A percentile compares a stretch with the other conserved stretches of the same genome.
Evolutionary conservation across 2,888 invertebrate genomes (phyloP).

Genomic region (Machimus atricapillus): DNA sequence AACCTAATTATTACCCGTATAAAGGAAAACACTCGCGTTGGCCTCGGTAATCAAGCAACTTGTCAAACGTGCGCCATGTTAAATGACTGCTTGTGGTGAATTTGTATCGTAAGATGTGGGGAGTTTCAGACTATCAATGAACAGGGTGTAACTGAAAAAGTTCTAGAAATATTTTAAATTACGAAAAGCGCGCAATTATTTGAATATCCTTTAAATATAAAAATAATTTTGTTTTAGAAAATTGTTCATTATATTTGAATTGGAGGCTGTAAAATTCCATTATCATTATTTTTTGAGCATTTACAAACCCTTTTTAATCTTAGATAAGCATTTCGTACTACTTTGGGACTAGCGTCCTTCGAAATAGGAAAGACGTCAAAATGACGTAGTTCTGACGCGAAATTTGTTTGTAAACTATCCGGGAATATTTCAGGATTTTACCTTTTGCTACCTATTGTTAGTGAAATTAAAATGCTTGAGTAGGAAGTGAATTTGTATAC

Average conservation of each 20-base stretch:
- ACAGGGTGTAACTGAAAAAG: neutral
- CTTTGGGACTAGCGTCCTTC: neutral
- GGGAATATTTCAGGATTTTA: neutral
- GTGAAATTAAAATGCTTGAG: neutral
- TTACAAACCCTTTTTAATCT: neutral
- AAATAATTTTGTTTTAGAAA: neutral
- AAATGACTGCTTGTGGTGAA: neutral
- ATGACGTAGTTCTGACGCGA: neutral
- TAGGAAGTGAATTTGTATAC: neutral
- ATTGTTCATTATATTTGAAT: neutral
- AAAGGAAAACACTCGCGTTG: constrained; percentile 31
- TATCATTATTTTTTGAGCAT: neutral
- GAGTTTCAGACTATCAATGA: neutral
- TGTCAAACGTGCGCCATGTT: constrained; percentile 48
- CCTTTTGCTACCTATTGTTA: neutral
- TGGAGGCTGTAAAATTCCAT: neutral
- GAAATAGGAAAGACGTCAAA: neutral
- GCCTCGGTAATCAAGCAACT: constrained; percentile 38
- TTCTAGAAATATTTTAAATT: neutral
- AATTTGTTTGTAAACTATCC: neutral
- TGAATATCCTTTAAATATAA: neutral
- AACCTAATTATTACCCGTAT: constrained; percentile 32
- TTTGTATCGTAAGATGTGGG: neutral
- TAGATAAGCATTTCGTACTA: neutral
- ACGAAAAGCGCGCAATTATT: neutral